Base-by-base conservation (phyloP, 1,140 invertebrate genomes). In the Drosophila ercepeae region DNA sequence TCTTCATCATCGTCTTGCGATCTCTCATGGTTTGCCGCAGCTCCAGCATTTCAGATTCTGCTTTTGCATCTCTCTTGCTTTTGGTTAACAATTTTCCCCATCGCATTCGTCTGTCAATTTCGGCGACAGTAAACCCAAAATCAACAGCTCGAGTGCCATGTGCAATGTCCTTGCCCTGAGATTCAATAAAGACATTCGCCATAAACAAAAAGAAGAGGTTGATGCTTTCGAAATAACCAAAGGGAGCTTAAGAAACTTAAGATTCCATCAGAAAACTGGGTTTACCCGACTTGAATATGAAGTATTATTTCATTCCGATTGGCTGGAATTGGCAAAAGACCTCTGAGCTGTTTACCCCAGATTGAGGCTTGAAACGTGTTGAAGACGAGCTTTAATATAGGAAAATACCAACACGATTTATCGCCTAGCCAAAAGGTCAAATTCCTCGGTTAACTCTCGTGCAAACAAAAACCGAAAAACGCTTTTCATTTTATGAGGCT, bases 1-100 rank as follows among this genome's bases (percentile, higher is more conserved):
- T 84, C 79, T 79, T 84, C 76, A 86, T 84, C 81, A 69, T 79
- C 67, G 44, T 57, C 52, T 63, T 76, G 9, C 32, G 45, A 42
- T 59, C 46, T 39, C 27, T 34, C 25, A 44, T 36, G 14, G 29
- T 48, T 44, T 48, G 21, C 13, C 21, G 23, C 16, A 23, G 11
- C 51, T 23, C 14, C 53, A 61, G 11, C 39, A 11, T 45, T 64
- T 39, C 46, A 21, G 4, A 18, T 34, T n/a, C 64, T 21, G 36
- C 39, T 29, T 45, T 69, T 58, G 19, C 29, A 34, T 52, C 8
- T 53, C 29, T 23, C 11, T 25, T 8, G n/a, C 6, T 29, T 51
- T 69, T 29, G 45, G 49, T 54, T 51, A 68, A 52, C 74, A 60
- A 74, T 74, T 82, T 78, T 64, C 18, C 19, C 36, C 13, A 39